Base-by-base conservation (phyloP, 2,888 invertebrate species). In the Drosophila prolongata region DNA sequence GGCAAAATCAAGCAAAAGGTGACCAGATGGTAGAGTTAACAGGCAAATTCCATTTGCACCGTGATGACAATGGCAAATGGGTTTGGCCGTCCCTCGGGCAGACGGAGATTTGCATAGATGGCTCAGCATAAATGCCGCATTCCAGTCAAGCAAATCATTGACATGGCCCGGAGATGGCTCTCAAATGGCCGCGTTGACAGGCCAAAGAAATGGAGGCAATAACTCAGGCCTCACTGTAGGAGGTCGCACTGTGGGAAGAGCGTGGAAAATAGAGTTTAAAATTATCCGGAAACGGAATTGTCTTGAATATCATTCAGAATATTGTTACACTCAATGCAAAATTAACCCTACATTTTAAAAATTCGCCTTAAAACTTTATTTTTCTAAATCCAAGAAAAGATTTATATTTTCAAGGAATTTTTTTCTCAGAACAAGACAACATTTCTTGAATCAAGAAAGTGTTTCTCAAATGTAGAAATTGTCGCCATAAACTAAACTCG, bases 1-100 rank as follows among this genome's bases (percentile, higher is more conserved):
- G 34, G 27, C 42, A 43, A 24, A 24, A 24, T 24, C 24, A 24
- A 4, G 14, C 46, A 16, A 52, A 57, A 43, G 73, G 16, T 50
- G 49, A 54, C 56, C 70, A 76, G 76, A 74, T 75, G 72, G 74
- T 49, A 76, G 82, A 57, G 67, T 64, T 64, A 81, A 75, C 83
- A 71, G 58, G 60, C 66, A 62, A 75, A 69, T 76, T 71, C 62
- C 72, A 86, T 88, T 86, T 77, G 34, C 50, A 44, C 50, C 57
- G 60, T 57, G 54, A 72, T 54, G 60, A 52, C 60, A 71, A 60
- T 71, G 38, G 50, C 44, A 38, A 55, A 70, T 40, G 70, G 54
- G 43, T 24, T 47, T 37, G n/a, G 54, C 34, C n/a, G 53, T 38
- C 47, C 47, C 49, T 55, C 40, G 16, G 30, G 19, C 27, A 49